Percentiles rank a stretch among this genome's conserved stretches.
These are phyloP conservation scores for Eumerus sabulonum DNA, from an alignment of 2,888 invertebrate species.

Conservation along the genomic window DNA sequence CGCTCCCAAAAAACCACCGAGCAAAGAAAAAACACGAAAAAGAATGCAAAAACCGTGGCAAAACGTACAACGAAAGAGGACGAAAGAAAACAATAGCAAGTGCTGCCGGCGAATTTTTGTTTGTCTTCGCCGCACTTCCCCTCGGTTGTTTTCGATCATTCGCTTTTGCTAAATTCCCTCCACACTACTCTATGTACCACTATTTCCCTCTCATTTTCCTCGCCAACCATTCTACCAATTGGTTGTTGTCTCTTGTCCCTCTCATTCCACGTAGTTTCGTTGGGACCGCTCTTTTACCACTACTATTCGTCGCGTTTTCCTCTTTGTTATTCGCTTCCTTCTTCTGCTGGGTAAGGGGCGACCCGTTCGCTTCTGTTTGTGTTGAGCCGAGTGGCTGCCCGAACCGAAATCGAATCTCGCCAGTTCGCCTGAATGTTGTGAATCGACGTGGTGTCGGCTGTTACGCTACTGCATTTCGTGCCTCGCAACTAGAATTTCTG, in stretches of 20 bases:
- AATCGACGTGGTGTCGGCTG: slow-evolving; percentile 54
- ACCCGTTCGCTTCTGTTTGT: slow-evolving; percentile 36
- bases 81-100: neutral
- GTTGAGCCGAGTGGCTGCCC: slow-evolving; percentile 37
- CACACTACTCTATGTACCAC: too few relatives aligned
- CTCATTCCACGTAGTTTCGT: neutral
- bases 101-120: slow-evolving; percentile 58
- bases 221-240: too few relatives aligned
- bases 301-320: slow-evolving; percentile 12
- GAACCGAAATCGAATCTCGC: slow-evolving; percentile 50
- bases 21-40: neutral
- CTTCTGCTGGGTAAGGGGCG: slow-evolving; percentile 33
- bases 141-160: slow-evolving; percentile 51
- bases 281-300: slow-evolving; percentile 15
- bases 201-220: too few relatives aligned
- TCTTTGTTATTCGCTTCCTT: slow-evolving; percentile 40
- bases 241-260: too few relatives aligned
- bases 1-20: neutral
- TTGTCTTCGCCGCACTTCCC: slow-evolving; percentile 57
- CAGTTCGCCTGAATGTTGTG: slow-evolving; percentile 68
- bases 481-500: slow-evolving; percentile 48
- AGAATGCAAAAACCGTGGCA: neutral
- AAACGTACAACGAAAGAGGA: slow-evolving; percentile 2
- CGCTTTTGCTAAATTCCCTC: slow-evolving; percentile 45
- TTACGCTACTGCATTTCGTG: slow-evolving; percentile 42